Conservation (phyloP, 2,797 vertebrate species). For the Rhinogobio ventralis region DNA sequence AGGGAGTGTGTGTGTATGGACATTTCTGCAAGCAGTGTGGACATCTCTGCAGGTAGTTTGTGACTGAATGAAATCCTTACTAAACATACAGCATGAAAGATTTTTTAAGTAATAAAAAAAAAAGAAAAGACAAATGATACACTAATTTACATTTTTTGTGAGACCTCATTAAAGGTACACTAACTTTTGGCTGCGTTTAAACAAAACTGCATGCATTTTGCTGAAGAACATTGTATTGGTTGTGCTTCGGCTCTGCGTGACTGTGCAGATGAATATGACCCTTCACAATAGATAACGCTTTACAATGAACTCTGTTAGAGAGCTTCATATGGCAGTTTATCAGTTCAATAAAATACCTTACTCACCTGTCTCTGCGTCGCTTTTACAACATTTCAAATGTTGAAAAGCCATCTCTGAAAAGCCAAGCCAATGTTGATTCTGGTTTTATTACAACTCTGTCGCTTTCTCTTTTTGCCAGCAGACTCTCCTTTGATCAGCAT, state of each 20-base stretch:
- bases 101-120: not conserved
- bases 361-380: not conserved
- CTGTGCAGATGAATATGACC: not conserved
- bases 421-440: not conserved
- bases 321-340: not conserved
- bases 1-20: not conserved
- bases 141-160: not conserved
- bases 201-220: not conserved
- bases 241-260: not conserved
- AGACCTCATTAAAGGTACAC: not conserved
- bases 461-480: not conserved
- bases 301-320: not conserved
- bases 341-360: not conserved
- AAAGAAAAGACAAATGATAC: not conserved
- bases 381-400: not conserved
- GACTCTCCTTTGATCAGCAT: not conserved
- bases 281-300: not conserved
- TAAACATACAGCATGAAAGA: not conserved
- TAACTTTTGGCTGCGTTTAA: not conserved
- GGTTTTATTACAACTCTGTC: not conserved
- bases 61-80: not conserved
- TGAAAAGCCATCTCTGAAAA: not conserved
- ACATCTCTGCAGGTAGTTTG: conserved; percentile 23
- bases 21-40: not conserved
- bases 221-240: not conserved